phyloP scores from a whole-genome alignment of 1,140 invertebrate genomes.

The Euwallacea similis region DNA sequence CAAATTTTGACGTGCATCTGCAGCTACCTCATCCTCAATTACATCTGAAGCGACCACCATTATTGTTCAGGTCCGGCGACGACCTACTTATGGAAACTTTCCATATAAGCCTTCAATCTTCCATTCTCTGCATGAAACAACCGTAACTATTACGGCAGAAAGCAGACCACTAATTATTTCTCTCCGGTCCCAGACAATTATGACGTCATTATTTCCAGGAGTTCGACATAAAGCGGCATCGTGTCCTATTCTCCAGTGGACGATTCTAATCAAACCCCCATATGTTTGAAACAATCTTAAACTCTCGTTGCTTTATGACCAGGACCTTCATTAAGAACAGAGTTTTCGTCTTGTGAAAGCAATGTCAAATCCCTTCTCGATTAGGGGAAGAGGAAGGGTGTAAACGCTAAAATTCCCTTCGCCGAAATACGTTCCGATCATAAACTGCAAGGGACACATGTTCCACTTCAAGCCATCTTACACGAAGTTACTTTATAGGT shows the following conservation, averaged over 20 bases:
- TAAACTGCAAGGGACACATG: conserved; percentile 36
- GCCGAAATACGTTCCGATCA: conserved; percentile 23
- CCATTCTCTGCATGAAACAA: not conserved
- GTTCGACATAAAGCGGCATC: conserved; percentile 12
- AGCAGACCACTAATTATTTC: conserved; percentile 24
- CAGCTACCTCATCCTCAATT: not conserved
- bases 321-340: conserved; percentile 20
- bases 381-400: no score
- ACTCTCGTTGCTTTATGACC: conserved; percentile 24
- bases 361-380: not conserved
- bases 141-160: no score
- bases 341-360: conserved; percentile 9
- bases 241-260: conserved; percentile 24
- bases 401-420: conserved; percentile 11
- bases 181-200: conserved; percentile 7
- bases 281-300: conserved; percentile 30
- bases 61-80: no score
- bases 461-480: conserved; percentile 31
- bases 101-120: not conserved
- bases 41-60: not conserved
- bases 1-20: not conserved
- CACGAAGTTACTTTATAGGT: conserved; percentile 32
- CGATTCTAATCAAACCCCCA: conserved; percentile 29
- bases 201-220: conserved; percentile 20
- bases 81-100: not conserved